Percentiles rank a stretch among this genome's conserved stretches.
Evolutionary conservation across 2,113 vertebrate species (phyloP).

Genomic region (Scophthalmus maximus): DNA sequence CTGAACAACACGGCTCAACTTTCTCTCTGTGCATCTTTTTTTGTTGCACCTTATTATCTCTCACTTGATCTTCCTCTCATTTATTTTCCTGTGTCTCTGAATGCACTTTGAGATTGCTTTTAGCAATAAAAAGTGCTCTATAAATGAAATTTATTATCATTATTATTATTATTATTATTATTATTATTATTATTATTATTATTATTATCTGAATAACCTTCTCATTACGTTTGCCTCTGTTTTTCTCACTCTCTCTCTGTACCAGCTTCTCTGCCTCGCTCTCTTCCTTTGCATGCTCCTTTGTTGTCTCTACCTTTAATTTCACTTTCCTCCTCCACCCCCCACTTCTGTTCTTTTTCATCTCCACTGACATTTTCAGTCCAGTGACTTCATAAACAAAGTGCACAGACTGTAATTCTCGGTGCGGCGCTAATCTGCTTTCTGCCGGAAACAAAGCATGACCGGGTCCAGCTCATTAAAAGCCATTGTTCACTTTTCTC

Average conservation of each 20-base stretch:
- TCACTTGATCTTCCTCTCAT: background rate
- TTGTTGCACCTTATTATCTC: constrained; percentile 23
- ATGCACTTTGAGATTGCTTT: too few relatives aligned
- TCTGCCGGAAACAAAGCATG: constrained; percentile 49
- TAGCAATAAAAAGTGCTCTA: too few relatives aligned
- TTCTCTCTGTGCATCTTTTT: background rate
- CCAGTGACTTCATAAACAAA: constrained; percentile 65
- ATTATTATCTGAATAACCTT: constrained; percentile 59
- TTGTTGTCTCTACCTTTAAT: constrained; percentile 31
- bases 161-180: too few relatives aligned
- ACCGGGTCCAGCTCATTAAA: constrained; percentile 54
- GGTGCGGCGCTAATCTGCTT: constrained; percentile 53
- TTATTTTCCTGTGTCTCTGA: constrained; percentile 7
- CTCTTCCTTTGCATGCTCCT: constrained; percentile 26
- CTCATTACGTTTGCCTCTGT: constrained; percentile 13
- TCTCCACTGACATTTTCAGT: constrained; percentile 71
- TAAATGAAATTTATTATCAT: too few relatives aligned
- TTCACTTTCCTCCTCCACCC: constrained; percentile 1
- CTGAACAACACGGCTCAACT: background rate
- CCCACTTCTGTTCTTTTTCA: background rate
- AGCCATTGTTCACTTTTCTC: constrained; percentile 54
- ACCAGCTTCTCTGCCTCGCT: background rate
- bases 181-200: too few relatives aligned
- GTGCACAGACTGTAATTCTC: constrained; percentile 47
- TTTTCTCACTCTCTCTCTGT: constrained; percentile 5